Conservation (phyloP, 1,140 invertebrate genomes). For the Brachionus angularis region DNA sequence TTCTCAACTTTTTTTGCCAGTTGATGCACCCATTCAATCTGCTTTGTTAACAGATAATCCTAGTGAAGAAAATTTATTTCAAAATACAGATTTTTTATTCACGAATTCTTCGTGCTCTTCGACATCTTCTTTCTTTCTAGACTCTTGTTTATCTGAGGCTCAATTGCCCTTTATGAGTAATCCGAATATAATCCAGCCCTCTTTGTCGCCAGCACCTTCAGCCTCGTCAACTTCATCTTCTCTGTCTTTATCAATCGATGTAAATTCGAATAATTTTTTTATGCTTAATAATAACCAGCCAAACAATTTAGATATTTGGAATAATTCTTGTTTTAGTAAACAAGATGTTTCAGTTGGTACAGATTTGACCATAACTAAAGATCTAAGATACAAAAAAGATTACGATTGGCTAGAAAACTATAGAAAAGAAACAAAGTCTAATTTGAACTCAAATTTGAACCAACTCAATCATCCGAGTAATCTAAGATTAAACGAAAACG, state of each 20-base stretch:
- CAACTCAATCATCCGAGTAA: not conserved
- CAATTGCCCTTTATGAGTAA: not conserved
- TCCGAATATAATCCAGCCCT: not conserved
- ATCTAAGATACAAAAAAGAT: conserved; percentile 18
- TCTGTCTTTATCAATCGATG: not conserved
- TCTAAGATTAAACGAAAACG: not conserved
- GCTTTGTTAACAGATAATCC: not conserved
- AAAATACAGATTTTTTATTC: not conserved
- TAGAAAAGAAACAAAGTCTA: not conserved
- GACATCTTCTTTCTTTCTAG: conserved; percentile 14
- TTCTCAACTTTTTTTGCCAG: not conserved
- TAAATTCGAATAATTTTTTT: conserved; percentile 1
- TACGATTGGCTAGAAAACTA: not conserved
- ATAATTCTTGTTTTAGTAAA: not conserved
- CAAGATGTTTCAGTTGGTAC: conserved; percentile 20
- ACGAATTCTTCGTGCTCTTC: not conserved
- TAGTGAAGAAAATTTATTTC: not conserved
- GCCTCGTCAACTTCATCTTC: conserved; percentile 12
- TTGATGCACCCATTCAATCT: conserved; percentile 1
- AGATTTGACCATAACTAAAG: conserved; percentile 1
- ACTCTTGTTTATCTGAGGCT: not conserved
- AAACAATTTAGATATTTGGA: not conserved
- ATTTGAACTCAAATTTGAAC: not conserved
- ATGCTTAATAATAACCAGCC: not conserved
- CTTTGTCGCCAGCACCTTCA: not conserved